Evolutionary conservation across 2,888 invertebrate species (phyloP).

Genomic region (Rhaphigaster nebulosa): DNA sequence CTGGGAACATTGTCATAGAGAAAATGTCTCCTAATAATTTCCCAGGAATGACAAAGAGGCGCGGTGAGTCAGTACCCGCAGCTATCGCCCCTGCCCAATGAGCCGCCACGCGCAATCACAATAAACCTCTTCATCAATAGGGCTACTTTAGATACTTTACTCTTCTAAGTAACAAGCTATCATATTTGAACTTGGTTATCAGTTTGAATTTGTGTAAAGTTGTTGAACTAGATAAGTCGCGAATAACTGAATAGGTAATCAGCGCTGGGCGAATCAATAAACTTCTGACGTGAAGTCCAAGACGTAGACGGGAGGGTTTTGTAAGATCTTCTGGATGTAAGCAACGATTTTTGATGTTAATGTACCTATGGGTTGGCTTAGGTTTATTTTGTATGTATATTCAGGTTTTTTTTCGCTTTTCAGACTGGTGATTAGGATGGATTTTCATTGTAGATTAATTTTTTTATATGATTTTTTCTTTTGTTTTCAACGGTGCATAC

Average conservation of each 20-base stretch:
- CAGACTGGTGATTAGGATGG: too few relatives aligned
- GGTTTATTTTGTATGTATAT: too few relatives aligned
- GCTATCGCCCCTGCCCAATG: neutral
- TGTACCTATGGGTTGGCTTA: too few relatives aligned
- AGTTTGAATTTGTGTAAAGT: neutral
- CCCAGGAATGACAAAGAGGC: neutral
- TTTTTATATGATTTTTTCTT: too few relatives aligned
- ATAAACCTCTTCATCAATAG: neutral
- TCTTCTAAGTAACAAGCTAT: neutral
- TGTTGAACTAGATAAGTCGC: neutral
- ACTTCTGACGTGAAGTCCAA: too few relatives aligned
- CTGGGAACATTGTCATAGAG: neutral
- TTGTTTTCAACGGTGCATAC: too few relatives aligned
- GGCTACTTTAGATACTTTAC: neutral
- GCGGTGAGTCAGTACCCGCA: neutral
- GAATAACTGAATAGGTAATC: neutral
- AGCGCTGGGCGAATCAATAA: too few relatives aligned
- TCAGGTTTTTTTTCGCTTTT: too few relatives aligned
- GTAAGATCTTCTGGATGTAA: too few relatives aligned
- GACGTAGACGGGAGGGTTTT: too few relatives aligned
- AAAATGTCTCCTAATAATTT: neutral
- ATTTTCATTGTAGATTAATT: too few relatives aligned
- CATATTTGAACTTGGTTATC: neutral
- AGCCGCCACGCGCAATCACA: constrained; percentile 6
- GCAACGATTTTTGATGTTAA: too few relatives aligned